Base-by-base conservation (phyloP, 2,797 vertebrate genomes). In the Echiichthys vipera region DNA sequence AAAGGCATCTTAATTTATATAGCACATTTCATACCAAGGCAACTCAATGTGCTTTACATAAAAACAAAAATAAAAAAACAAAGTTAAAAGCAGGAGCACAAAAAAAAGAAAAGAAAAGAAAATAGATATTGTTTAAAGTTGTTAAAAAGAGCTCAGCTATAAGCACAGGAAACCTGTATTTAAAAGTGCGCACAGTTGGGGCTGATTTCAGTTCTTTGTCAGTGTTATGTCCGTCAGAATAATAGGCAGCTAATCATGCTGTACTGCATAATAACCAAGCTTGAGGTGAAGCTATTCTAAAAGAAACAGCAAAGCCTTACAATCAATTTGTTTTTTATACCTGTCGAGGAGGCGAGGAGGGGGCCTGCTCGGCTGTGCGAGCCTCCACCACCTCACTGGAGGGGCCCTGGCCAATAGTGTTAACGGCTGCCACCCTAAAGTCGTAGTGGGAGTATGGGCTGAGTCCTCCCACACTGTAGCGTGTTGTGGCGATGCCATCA, bases 371-470 rank as follows among this genome's bases (percentile, higher is more conserved):
- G 0, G 97, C 97, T 17, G 98, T 99, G 58, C 97, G 95, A 1
- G 98, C 97, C 58, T 97, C 95, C 67, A 99, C 96, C 1, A 94
- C 95, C 3, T 98, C 97, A n/a, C 98, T 98, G 62, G 97, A 93
- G 4, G 97, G 96, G 1, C 98, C 97, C 14, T 96, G 94, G 0
- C 98, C 98, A 5, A 99, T 99, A 71, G 98, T 99, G 89, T 99
- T 99, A 36, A 99, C 96, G 15, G 97, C 98, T 50, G 98, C 95
- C 47, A 99, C 96, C 32, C 96, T 94, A 86, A 99, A 98, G 82
- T 98, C 96, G 15, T 99, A 99, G 73, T 99, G 96, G 0, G 98
- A 99, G 89, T 99, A 99, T 0, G 98, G 98, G 81, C 98, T 99
- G 56, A 99, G 95, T 25, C 98, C 98, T 15, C 98, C 98, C n/a